A percentile compares a stretch with the other conserved stretches of the same genome.
Evolutionary conservation across 2,797 vertebrate species (phyloP).

Genomic region (Gadopsis bispinosus): DNA sequence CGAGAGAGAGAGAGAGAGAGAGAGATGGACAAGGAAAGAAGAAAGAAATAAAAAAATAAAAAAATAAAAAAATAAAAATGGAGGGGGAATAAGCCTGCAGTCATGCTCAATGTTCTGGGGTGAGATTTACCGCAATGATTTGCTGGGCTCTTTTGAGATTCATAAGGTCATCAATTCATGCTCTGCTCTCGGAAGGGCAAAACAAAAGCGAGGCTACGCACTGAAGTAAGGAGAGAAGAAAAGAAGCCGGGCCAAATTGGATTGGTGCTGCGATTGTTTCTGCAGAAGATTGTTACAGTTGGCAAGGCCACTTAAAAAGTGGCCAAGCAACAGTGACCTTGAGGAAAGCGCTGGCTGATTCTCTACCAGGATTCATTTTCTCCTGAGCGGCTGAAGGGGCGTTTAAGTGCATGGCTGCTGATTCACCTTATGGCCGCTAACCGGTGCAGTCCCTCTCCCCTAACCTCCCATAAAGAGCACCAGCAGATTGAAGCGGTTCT

Average conservation of each 20-base stretch:
- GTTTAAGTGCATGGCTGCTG: slow-evolving; percentile 61
- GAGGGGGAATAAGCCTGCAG: slow-evolving; percentile 55
- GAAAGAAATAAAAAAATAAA: slow-evolving; percentile 15
- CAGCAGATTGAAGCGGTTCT: slow-evolving; percentile 53
- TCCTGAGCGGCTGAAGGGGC: slow-evolving; percentile 45
- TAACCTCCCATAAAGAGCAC: slow-evolving; percentile 36
- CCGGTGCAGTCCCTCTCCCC: slow-evolving; percentile 21
- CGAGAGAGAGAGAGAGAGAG: slow-evolving; percentile 8
- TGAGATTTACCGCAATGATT: slow-evolving; percentile 77
- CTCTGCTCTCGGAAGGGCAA: slow-evolving; percentile 64
- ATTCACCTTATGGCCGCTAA: slow-evolving; percentile 66
- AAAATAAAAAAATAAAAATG: slow-evolving; percentile 3
- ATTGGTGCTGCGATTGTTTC: slow-evolving; percentile 76
- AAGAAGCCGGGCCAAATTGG: slow-evolving; percentile 71
- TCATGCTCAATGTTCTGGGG: slow-evolving; percentile 70
- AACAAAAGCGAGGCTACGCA: slow-evolving; percentile 65
- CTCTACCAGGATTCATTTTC: slow-evolving; percentile 63
- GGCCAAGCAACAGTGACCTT: slow-evolving; percentile 73
- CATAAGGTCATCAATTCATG: slow-evolving; percentile 80
- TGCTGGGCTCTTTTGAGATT: slow-evolving; percentile 74
- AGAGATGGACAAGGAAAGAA: slow-evolving; percentile 50
- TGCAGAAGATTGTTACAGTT: slow-evolving; percentile 76
- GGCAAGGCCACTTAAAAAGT: slow-evolving; percentile 68
- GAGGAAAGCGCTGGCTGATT: slow-evolving; percentile 61
- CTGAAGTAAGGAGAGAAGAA: slow-evolving; percentile 48